phyloP scores from a whole-genome alignment of 2,797 vertebrate genomes.

The Luscinia megarhynchos region DNA sequence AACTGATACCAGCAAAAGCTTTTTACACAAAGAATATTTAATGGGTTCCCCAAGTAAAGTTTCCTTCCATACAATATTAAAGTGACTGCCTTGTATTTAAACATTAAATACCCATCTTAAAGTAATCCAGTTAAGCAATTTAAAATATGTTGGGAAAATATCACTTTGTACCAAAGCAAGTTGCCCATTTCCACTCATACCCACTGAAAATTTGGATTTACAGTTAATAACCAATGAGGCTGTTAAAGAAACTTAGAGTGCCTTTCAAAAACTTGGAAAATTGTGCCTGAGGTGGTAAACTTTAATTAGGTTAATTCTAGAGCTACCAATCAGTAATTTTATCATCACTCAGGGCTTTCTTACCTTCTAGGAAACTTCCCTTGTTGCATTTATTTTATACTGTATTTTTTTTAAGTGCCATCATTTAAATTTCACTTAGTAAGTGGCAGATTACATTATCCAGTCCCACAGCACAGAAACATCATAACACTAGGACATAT shows the following conservation, averaged over 20 bases:
- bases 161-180: constrained; percentile 79
- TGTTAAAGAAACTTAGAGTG: constrained; percentile 81
- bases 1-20: constrained; percentile 3
- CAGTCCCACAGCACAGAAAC: constrained; percentile 93
- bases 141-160: constrained; percentile 44
- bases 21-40: constrained; percentile 24
- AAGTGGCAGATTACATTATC: constrained; percentile 94
- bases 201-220: constrained; percentile 73
- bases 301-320: constrained; percentile 81
- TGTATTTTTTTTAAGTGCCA: constrained; percentile 91
- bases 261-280: constrained; percentile 81
- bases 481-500: constrained; percentile 87
- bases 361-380: constrained; percentile 79
- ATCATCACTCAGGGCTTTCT: constrained; percentile 85
- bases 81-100: constrained; percentile 71
- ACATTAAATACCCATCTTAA: constrained; percentile 59
- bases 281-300: constrained; percentile 82
- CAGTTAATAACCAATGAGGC: constrained; percentile 74
- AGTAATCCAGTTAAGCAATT: constrained; percentile 60
- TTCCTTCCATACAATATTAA: constrained; percentile 62
- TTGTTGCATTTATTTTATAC: constrained; percentile 79
- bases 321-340: constrained; percentile 80
- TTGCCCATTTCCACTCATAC: constrained; percentile 69
- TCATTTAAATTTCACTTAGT: constrained; percentile 93
- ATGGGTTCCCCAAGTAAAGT: constrained; percentile 48